Evolutionary conservation across 2,797 vertebrate genomes (phyloP).

Genomic region (Merluccius polli): DNA sequence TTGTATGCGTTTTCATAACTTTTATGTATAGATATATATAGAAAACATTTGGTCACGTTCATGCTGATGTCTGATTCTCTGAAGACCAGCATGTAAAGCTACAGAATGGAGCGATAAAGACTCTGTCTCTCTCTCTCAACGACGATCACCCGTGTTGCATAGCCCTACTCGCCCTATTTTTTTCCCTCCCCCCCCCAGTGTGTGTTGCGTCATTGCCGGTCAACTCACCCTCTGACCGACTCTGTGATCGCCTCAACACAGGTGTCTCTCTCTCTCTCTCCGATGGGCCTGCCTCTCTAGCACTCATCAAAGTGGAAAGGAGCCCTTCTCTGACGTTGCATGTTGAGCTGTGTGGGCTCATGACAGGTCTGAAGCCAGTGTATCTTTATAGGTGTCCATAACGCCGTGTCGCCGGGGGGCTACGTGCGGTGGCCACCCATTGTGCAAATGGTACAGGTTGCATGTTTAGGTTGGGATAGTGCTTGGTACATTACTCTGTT

Average conservation of each 20-base stretch:
- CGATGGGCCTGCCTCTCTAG: not conserved
- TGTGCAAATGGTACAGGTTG: conserved; percentile 1
- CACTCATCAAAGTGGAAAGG: not conserved
- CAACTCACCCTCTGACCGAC: not conserved
- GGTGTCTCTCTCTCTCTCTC: not conserved
- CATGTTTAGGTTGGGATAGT: not conserved
- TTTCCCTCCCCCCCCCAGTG: conserved; percentile 30
- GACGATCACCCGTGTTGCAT: conserved; percentile 82
- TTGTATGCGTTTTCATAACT: conserved; percentile 13
- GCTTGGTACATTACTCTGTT: conserved; percentile 21
- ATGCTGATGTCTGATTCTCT: conserved; percentile 83
- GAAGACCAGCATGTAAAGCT: conserved; percentile 79
- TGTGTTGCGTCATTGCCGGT: conserved; percentile 26
- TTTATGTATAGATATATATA: conserved; percentile 54
- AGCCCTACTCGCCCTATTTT: conserved; percentile 71
- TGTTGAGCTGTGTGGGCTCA: not conserved
- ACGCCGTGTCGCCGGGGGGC: not conserved
- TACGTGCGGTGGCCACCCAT: not conserved
- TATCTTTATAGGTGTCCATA: not conserved
- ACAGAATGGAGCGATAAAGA: conserved; percentile 67
- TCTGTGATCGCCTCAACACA: not conserved
- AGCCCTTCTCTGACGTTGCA: not conserved
- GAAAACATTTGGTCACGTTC: conserved; percentile 92
- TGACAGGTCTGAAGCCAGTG: not conserved
- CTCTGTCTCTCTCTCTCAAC: conserved; percentile 28